phyloP scores from a whole-genome alignment of 2,113 vertebrate genomes.

The Colinus virginianus region DNA sequence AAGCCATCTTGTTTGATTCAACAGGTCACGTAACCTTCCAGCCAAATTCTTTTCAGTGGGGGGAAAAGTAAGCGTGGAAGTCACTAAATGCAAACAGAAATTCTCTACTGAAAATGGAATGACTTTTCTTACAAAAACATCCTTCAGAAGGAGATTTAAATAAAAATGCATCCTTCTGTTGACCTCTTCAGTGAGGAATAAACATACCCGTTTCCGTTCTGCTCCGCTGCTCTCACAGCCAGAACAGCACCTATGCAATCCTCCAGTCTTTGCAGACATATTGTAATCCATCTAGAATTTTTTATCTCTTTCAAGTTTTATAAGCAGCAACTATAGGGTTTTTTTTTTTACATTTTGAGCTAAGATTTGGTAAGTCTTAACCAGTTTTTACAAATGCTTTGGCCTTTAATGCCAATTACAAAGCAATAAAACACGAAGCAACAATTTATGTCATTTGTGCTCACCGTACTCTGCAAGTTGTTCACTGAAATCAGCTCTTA shows the following conservation, averaged over 20 bases:
- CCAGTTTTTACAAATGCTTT: background rate
- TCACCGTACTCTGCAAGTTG: rapidly evolving
- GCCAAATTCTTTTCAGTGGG: background rate
- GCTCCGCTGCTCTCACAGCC: background rate
- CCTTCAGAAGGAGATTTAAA: constrained; percentile 46
- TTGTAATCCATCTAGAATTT: constrained; percentile 3
- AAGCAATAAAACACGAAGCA: background rate
- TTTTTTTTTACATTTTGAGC: constrained; percentile 11
- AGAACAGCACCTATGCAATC: constrained; percentile 29
- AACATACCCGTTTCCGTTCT: constrained; percentile 8
- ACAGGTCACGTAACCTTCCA: background rate
- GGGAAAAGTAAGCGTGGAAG: background rate
- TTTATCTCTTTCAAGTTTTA: constrained; percentile 48
- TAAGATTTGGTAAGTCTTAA: constrained; percentile 6
- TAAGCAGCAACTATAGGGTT: background rate
- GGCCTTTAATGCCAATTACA: background rate
- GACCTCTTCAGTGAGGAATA: background rate
- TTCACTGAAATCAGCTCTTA: background rate
- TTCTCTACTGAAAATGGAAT: background rate
- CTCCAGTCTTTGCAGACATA: background rate
- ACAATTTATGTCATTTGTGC: background rate
- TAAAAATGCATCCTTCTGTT: background rate
- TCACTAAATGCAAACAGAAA: constrained; percentile 13
- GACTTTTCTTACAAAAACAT: constrained; percentile 30
- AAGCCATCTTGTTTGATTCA: constrained; percentile 25